Evolutionary conservation across 2,888 invertebrate species (phyloP).

Genomic region (Drosophila testacea): DNA sequence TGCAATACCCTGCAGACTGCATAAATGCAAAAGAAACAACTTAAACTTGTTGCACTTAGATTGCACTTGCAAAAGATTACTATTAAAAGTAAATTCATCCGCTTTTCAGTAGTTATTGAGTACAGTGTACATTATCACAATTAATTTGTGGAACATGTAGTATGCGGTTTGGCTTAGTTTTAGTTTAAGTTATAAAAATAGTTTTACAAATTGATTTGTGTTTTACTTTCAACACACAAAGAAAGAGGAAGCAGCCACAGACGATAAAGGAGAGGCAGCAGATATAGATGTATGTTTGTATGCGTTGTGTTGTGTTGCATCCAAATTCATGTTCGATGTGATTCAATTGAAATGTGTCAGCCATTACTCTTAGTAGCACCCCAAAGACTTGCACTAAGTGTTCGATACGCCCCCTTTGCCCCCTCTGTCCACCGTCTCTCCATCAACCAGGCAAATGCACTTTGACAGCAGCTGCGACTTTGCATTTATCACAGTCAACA

Average conservation of each 20-base stretch:
- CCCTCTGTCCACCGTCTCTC: too few species aligned
- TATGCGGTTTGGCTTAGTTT: slow-evolving; percentile 29
- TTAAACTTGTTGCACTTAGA: background rate
- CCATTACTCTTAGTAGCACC: slow-evolving; percentile 52
- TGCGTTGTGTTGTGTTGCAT: background rate
- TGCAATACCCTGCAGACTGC: background rate
- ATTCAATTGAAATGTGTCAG: slow-evolving; percentile 77
- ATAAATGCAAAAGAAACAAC: background rate
- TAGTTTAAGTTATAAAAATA: slow-evolving; percentile 67
- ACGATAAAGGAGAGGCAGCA: slow-evolving; percentile 5
- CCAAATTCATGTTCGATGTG: slow-evolving; percentile 30
- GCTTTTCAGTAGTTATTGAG: background rate
- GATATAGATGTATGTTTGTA: slow-evolving; percentile 1
- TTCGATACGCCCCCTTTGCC: background rate
- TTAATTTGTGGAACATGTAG: slow-evolving; percentile 66
- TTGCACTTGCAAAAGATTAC: background rate
- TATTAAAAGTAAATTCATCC: background rate
- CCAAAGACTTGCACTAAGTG: slow-evolving; percentile 41
- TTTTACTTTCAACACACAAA: slow-evolving; percentile 48
- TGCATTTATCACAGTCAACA: slow-evolving; percentile 15
- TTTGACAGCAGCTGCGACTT: slow-evolving; percentile 42
- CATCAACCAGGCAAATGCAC: slow-evolving; percentile 3
- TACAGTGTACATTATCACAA: slow-evolving; percentile 64
- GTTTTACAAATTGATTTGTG: slow-evolving; percentile 69
- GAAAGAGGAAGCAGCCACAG: slow-evolving; percentile 5